A percentile compares a stretch with the other conserved stretches of the same genome.
These are phyloP conservation scores for Pangasius larnaudii DNA, from an alignment of 2,797 vertebrate genomes.

Conservation along the genomic window DNA sequence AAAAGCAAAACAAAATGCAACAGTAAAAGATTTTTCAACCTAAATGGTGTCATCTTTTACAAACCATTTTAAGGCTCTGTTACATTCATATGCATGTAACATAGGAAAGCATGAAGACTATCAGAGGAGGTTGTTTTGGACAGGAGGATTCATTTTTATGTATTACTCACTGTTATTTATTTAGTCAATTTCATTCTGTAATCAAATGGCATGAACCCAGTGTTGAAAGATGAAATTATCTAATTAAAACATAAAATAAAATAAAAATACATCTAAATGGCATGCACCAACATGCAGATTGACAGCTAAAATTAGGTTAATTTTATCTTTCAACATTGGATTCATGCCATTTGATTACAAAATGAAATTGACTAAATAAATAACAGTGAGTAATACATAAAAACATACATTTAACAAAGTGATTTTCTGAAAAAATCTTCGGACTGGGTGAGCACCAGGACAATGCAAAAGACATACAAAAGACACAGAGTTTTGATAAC, in stretches of 20 bases:
- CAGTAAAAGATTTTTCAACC: constrained; percentile 5
- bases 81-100: constrained; percentile 60
- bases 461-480: not conserved
- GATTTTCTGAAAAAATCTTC: not conserved
- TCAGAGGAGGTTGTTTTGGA: not conserved
- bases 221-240: not conserved
- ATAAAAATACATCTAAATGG: constrained; percentile 38
- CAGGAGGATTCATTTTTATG: constrained; percentile 61
- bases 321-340: not conserved
- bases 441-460: not conserved
- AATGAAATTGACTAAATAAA: not conserved
- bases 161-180: not conserved
- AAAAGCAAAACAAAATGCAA: constrained; percentile 41
- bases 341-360: not conserved
- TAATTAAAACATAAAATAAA: constrained; percentile 61
- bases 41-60: not conserved
- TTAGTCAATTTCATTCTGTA: not conserved
- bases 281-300: constrained; percentile 49
- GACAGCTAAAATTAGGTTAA: constrained; percentile 50
- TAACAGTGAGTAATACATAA: not conserved
- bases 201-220: not conserved
- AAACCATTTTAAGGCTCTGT: constrained; percentile 25
- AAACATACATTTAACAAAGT: not conserved
- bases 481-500: not conserved
- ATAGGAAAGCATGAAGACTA: not conserved